Evolutionary conservation across 2,113 vertebrate species (phyloP).

Genomic region (Engystomops pustulosus): DNA sequence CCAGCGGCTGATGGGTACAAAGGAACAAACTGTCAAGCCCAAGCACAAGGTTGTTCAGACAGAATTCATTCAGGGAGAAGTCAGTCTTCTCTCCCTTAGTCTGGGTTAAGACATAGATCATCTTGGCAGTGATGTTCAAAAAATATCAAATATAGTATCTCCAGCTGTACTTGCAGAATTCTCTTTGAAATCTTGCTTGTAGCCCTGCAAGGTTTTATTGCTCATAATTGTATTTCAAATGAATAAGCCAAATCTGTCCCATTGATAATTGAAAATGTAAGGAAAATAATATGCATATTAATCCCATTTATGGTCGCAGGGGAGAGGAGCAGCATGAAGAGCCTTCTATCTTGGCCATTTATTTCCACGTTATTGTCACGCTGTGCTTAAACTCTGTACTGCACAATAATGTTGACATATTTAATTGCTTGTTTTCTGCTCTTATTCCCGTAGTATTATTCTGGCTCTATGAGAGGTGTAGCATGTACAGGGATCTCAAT

Average conservation of each 20-base stretch:
- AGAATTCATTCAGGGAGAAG: constrained; percentile 52
- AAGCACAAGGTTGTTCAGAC: constrained; percentile 51
- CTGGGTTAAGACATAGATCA: constrained; percentile 47
- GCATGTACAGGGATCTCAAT: not conserved
- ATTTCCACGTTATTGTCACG: constrained; percentile 36
- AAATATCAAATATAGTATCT: constrained; percentile 34
- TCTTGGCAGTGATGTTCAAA: constrained; percentile 25
- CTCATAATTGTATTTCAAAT: constrained; percentile 29
- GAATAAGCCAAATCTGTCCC: constrained; percentile 35
- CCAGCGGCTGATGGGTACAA: constrained; percentile 42
- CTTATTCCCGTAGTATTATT: constrained; percentile 11
- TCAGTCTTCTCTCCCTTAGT: constrained; percentile 28
- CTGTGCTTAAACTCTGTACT: constrained; percentile 23
- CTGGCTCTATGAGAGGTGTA: not conserved
- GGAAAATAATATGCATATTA: constrained; percentile 43
- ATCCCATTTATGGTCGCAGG: constrained; percentile 43
- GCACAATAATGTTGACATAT: constrained; percentile 36
- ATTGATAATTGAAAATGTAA: constrained; percentile 47
- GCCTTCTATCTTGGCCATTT: constrained; percentile 7
- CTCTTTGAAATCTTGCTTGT: not conserved
- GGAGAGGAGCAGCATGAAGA: constrained; percentile 24
- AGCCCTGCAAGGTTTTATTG: constrained; percentile 33
- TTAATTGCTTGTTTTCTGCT: constrained; percentile 48
- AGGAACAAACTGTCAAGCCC: constrained; percentile 53
- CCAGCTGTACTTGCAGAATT: not conserved